These are phyloP conservation scores for Netelia fuscicornis DNA, from an alignment of 2,888 invertebrate genomes.

Conservation along the genomic window DNA sequence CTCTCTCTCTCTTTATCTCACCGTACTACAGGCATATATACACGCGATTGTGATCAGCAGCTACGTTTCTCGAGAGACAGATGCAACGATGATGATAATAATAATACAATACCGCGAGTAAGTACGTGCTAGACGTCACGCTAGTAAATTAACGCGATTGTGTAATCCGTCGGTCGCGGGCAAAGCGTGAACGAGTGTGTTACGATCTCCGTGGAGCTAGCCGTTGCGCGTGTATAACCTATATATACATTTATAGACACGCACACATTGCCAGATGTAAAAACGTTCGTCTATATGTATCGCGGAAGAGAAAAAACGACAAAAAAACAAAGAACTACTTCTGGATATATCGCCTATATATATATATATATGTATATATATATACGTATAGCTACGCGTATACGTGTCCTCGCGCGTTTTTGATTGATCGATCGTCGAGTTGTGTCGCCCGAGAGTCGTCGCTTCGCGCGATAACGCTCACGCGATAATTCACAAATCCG, in stretches of 20 bases:
- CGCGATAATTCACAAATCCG: constrained; percentile 35
- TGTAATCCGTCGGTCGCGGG: constrained; percentile 53
- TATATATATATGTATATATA: not conserved
- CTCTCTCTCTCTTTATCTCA: not conserved
- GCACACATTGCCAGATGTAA: not conserved
- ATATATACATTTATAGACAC: not conserved
- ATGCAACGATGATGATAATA: constrained; percentile 38
- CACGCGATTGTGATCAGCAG: constrained; percentile 29
- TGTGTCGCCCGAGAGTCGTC: constrained; percentile 16
- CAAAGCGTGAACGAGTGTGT: constrained; percentile 43
- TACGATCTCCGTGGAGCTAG: constrained; percentile 23
- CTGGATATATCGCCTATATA: not conserved
- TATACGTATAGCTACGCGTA: too few species aligned
- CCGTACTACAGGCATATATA: not conserved
- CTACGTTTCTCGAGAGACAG: constrained; percentile 32
- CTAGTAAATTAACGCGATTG: constrained; percentile 58
- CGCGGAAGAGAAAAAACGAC: not conserved
- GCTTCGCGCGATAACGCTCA: constrained; percentile 20
- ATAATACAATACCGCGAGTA: constrained; percentile 40
- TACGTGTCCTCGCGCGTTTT: not conserved
- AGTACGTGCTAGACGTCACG: constrained; percentile 64
- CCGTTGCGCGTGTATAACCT: not conserved
- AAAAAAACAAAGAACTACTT: not conserved
- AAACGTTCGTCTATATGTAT: not conserved
- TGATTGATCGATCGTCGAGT: constrained; percentile 7